phyloP scores from a whole-genome alignment of 2,797 vertebrate genomes.

The Girardinus metallicus region DNA sequence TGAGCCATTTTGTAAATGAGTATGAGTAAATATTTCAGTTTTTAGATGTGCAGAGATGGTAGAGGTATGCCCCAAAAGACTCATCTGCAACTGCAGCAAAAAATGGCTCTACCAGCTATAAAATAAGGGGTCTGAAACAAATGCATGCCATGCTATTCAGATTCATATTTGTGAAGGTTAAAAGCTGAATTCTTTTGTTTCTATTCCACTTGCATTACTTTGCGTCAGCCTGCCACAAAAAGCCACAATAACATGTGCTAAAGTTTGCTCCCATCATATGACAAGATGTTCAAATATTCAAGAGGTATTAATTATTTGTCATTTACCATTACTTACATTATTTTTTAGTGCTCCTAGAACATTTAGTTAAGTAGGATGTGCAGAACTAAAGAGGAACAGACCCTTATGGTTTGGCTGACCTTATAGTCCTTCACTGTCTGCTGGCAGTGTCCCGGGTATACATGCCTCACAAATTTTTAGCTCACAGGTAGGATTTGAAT shows the following conservation, averaged over 20 bases:
- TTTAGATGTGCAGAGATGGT: neutral
- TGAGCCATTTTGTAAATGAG: no score
- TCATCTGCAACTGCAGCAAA: no score
- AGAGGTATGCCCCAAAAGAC: neutral
- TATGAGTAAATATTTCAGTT: neutral
- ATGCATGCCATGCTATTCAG: neutral
- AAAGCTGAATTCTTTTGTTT: neutral
- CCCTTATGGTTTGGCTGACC: constrained; percentile 48
- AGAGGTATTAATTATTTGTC: neutral
- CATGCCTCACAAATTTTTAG: constrained; percentile 71
- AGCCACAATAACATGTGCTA: neutral
- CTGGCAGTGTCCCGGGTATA: constrained; percentile 55
- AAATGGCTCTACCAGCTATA: neutral
- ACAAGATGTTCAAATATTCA: neutral
- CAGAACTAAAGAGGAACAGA: constrained; percentile 6
- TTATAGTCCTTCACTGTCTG: constrained; percentile 71
- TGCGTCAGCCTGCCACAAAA: neutral
- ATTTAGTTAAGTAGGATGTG: neutral
- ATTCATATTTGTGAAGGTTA: neutral
- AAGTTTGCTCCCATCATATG: neutral
- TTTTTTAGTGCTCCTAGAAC: neutral
- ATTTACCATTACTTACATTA: neutral
- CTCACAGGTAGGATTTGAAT: constrained; percentile 60
- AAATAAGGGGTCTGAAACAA: neutral
- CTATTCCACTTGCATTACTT: neutral